Evolutionary conservation across 1,140 invertebrate species (phyloP).

Genomic region (Drosophila pachea): DNA sequence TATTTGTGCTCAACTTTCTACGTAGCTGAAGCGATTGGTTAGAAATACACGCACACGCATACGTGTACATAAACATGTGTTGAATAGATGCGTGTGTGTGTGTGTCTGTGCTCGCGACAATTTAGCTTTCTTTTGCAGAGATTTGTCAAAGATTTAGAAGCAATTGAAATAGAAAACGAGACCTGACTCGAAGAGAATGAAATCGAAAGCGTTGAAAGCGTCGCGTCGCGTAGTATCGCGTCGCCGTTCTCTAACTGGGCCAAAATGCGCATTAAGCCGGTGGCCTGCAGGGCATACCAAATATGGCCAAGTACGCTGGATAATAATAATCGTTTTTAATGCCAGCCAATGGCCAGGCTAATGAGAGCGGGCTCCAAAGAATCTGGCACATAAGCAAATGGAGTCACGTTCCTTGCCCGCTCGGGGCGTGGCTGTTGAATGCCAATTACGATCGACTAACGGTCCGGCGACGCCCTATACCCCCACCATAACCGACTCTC

Average conservation of each 20-base stretch:
- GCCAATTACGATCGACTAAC: slow-evolving; percentile 66
- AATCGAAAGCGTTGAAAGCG: slow-evolving; percentile 74
- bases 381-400: slow-evolving; percentile 64
- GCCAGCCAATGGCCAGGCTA: slow-evolving; percentile 45
- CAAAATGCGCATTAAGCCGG: slow-evolving; percentile 69
- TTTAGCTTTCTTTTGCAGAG: slow-evolving; percentile 68
- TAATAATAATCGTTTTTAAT: slow-evolving; percentile 45
- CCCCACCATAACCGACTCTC: neutral
- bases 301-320: slow-evolving; percentile 40
- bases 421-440: slow-evolving; percentile 51
- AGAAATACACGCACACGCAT: too few relatives aligned
- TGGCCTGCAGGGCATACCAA: slow-evolving; percentile 60
- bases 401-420: slow-evolving; percentile 47
- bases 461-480: slow-evolving; percentile 26
- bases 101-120: too few relatives aligned
- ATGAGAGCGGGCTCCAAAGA: slow-evolving; percentile 42
- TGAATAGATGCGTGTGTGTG: slow-evolving; percentile 37
- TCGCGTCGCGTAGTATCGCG: slow-evolving; percentile 13
- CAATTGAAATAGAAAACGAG: slow-evolving; percentile 75
- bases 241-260: slow-evolving; percentile 54
- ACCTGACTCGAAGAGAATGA: slow-evolving; percentile 57
- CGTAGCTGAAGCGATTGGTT: slow-evolving; percentile 69
- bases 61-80: too few relatives aligned
- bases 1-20: slow-evolving; percentile 76
- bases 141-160: slow-evolving; percentile 69